These are phyloP conservation scores for Nesometra sesokonis DNA, from an alignment of 35 echinoderm and acorn worm genomes.

Conservation along the genomic window DNA sequence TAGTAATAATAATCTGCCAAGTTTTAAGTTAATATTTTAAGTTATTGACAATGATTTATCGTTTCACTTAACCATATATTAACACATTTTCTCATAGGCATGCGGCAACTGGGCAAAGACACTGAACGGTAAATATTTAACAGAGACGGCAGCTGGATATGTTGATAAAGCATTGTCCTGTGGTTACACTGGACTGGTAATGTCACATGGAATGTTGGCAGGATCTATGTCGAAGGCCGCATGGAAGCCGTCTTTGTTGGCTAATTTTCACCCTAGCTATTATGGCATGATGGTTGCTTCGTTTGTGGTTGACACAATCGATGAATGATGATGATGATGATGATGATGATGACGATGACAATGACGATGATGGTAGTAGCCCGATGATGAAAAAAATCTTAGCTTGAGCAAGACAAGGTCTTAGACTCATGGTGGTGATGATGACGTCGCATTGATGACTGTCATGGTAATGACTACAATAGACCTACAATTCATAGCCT, in stretches of 20 bases:
- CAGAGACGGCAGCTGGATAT: constrained; percentile 8
- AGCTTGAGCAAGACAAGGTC: too few species aligned
- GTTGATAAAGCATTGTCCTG: constrained; percentile 37
- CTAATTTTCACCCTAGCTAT: constrained; percentile 44
- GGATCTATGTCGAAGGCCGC: neutral
- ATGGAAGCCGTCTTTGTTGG: constrained; percentile 28
- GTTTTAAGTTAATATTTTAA: too few species aligned
- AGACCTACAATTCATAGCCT: too few species aligned
- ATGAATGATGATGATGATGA: too few species aligned
- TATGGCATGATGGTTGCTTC: constrained; percentile 60
- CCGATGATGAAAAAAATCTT: too few species aligned
- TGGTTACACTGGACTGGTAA: constrained; percentile 43
- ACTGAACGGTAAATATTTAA: constrained; percentile 4
- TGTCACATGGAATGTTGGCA: constrained; percentile 24
- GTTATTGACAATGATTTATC: too few species aligned
- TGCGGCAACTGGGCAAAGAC: constrained; percentile 29
- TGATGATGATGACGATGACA: too few species aligned
- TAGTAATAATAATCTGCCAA: neutral
- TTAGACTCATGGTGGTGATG: too few species aligned
- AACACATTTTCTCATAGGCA: constrained; percentile 8
- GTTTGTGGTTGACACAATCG: constrained; percentile 8
- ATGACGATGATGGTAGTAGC: too few species aligned
- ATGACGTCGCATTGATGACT: too few species aligned
- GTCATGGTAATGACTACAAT: too few species aligned
- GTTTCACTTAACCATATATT: too few species aligned